Percentiles rank a stretch among this genome's conserved stretches.
phyloP scores from a whole-genome alignment of 2,888 invertebrate species.

The Glyphotaelius pellucidus region DNA sequence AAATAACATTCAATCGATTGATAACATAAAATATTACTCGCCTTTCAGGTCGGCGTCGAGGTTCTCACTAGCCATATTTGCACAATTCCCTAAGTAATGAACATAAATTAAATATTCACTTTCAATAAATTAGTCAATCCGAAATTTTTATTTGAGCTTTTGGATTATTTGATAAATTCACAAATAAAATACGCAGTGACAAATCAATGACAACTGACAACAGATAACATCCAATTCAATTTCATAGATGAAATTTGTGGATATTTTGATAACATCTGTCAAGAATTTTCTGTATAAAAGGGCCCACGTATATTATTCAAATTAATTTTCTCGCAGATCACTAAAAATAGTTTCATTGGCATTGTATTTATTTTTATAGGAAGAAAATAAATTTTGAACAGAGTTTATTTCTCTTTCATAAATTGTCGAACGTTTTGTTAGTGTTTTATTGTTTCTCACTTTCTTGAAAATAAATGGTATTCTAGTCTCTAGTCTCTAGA shows the following conservation, averaged over 20 bases:
- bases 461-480: not conserved
- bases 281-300: too few relatives aligned
- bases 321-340: too few relatives aligned
- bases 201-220: not conserved
- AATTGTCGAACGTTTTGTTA: not conserved
- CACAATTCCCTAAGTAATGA: not conserved
- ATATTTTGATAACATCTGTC: too few relatives aligned
- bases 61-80: conserved; percentile 38
- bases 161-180: not conserved
- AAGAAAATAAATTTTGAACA: too few relatives aligned
- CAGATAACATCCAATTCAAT: not conserved
- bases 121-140: not conserved
- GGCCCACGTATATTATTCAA: too few relatives aligned
- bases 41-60: conserved; percentile 41
- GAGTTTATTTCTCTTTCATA: not conserved
- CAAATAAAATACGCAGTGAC: conserved; percentile 17
- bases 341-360: too few relatives aligned
- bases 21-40: not conserved
- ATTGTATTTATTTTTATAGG: too few relatives aligned
- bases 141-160: not conserved
- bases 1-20: conserved; percentile 24
- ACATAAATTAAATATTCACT: not conserved
- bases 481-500: too few relatives aligned
- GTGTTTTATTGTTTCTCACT: not conserved
- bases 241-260: not conserved